A percentile compares a stretch with the other conserved stretches of the same genome.
Evolutionary conservation across 2,113 vertebrate species (phyloP).

Genomic region (Ranitomeya imitator): DNA sequence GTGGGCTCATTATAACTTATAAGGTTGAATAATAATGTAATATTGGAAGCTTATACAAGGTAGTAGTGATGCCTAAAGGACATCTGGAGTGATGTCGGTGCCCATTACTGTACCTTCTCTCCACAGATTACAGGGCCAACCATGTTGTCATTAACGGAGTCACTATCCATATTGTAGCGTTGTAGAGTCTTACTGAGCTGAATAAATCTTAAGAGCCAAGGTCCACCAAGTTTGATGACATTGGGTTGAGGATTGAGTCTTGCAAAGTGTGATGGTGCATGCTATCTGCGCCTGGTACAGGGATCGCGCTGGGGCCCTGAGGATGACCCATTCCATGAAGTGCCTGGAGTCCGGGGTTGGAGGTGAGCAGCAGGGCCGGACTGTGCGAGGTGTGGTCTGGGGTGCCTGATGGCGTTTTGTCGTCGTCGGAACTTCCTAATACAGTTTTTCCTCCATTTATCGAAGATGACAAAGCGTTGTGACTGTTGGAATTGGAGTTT

Average conservation of each 20-base stretch:
- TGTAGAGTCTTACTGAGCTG: neutral
- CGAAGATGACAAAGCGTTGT: constrained; percentile 91
- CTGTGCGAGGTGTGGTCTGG: constrained; percentile 94
- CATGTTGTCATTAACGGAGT: neutral
- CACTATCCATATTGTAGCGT: neutral
- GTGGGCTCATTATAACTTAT: neutral
- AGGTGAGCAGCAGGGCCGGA: constrained; percentile 88
- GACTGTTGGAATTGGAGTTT: constrained; percentile 94
- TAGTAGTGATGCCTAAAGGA: neutral
- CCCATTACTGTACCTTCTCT: neutral
- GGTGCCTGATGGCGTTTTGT: constrained; percentile 95
- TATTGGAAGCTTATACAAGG: constrained; percentile 27
- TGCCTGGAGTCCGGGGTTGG: constrained; percentile 84
- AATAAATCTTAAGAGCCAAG: constrained; percentile 87
- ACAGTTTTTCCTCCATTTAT: constrained; percentile 97
- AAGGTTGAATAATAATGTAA: neutral
- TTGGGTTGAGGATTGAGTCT: constrained; percentile 98
- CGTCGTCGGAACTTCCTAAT: constrained; percentile 97
- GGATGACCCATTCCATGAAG: constrained; percentile 92
- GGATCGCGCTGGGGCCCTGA: constrained; percentile 94
- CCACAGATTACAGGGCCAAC: constrained; percentile 7
- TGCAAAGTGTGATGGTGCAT: constrained; percentile 95
- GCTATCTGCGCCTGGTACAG: constrained; percentile 86
- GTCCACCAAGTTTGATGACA: constrained; percentile 97
- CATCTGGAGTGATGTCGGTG: neutral